Evolutionary conservation across 2,797 vertebrate genomes (phyloP).

Genomic region (Falco cherrug): DNA sequence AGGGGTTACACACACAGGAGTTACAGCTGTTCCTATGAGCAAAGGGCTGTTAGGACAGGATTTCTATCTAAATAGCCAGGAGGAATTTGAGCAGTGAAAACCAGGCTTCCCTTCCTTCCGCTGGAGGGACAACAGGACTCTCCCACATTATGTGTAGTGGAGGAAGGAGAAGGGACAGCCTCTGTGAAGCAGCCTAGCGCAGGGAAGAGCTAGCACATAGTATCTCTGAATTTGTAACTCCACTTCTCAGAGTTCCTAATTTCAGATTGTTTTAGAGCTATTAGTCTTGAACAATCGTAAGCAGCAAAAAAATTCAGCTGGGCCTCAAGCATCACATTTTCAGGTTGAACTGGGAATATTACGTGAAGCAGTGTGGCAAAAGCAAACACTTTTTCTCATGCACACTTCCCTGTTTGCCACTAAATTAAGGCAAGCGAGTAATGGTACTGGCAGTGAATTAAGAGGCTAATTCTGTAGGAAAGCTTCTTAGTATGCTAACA

Average conservation of each 20-base stretch:
- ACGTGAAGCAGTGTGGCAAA: background rate
- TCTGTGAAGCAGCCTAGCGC: fast-evolving
- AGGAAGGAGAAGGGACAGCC: background rate
- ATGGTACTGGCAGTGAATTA: background rate
- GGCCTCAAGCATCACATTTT: background rate
- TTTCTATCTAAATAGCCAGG: background rate
- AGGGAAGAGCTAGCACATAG: background rate
- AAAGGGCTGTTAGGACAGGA: background rate
- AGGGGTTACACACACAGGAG: too few species aligned
- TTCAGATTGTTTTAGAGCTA: background rate
- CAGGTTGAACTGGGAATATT: background rate
- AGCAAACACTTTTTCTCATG: background rate
- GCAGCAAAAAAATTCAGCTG: background rate
- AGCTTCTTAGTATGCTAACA: background rate
- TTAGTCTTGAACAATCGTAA: background rate
- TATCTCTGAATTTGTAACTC: background rate
- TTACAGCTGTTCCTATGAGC: background rate
- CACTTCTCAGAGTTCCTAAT: background rate
- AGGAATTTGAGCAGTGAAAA: background rate
- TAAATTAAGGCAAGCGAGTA: background rate
- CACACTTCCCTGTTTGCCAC: background rate
- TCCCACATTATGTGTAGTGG: fast-evolving
- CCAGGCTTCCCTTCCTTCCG: background rate
- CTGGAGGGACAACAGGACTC: background rate
- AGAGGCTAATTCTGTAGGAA: background rate